Conservation (phyloP, 2,888 invertebrate genomes). For the Phorcus lineatus region DNA sequence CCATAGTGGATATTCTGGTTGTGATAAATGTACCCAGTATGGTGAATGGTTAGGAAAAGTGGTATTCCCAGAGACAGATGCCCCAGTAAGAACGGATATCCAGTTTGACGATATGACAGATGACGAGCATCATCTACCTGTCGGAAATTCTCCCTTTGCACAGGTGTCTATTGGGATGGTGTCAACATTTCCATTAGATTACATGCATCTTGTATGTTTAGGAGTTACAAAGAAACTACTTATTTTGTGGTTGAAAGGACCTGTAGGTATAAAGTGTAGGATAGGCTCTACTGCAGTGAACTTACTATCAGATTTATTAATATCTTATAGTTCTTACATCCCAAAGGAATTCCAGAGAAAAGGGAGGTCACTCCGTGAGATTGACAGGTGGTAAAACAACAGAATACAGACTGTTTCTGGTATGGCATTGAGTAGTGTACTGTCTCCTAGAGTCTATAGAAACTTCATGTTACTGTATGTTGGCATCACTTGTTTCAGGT, state of each 20-base stretch:
- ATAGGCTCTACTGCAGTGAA: slow-evolving; percentile 22
- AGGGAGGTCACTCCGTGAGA: slow-evolving; percentile 53
- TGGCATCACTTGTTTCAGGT: slow-evolving; percentile 34
- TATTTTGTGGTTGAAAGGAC: slow-evolving; percentile 51
- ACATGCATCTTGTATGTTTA: slow-evolving; percentile 66
- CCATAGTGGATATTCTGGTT: slow-evolving; percentile 61
- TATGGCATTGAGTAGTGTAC: slow-evolving; percentile 41
- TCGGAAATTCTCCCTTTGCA: not conserved
- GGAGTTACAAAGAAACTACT: slow-evolving; percentile 65
- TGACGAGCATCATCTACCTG: not conserved
- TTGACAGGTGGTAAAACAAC: slow-evolving; percentile 67
- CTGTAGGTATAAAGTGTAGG: slow-evolving; percentile 19
- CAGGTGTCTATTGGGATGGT: not conserved
- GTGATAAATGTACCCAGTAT: slow-evolving; percentile 58
- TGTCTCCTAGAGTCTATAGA: slow-evolving; percentile 30
- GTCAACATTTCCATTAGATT: slow-evolving; percentile 39
- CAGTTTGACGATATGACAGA: not conserved
- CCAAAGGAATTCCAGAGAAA: slow-evolving; percentile 61
- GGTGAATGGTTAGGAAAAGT: slow-evolving; percentile 37
- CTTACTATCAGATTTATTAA: slow-evolving; percentile 31
- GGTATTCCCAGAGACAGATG: slow-evolving; percentile 49
- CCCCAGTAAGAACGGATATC: too few species aligned
- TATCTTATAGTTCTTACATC: slow-evolving; percentile 25
- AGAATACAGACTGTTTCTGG: slow-evolving; percentile 57
- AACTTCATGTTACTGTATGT: slow-evolving; percentile 39